These are phyloP conservation scores for Diplogasteroides magnus DNA, from an alignment of 1,140 invertebrate genomes.

Conservation along the genomic window DNA sequence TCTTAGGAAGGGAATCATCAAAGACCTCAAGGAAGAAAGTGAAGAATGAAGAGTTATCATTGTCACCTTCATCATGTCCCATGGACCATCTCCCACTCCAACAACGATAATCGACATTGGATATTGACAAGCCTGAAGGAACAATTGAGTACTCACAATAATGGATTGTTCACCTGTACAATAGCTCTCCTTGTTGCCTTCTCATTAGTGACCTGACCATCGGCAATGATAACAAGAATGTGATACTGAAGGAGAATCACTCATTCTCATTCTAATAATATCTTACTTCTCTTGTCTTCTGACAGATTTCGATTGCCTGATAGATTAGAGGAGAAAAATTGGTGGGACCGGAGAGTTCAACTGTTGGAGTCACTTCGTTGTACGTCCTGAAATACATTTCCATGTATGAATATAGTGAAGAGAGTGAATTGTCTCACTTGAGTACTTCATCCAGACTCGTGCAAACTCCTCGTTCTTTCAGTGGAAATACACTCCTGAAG, in stretches of 20 bases:
- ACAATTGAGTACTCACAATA: not conserved
- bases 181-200: constrained; percentile 59
- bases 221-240: constrained; percentile 61
- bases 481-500: constrained; percentile 59
- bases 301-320: constrained; percentile 59
- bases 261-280: constrained; percentile 5
- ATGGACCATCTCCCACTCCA: constrained; percentile 64
- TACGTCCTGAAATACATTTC: constrained; percentile 38
- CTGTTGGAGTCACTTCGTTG: constrained; percentile 51
- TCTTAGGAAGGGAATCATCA: constrained; percentile 60
- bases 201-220: constrained; percentile 62
- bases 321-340: constrained; percentile 61
- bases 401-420: not conserved
- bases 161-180: constrained; percentile 37
- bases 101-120: constrained; percentile 63
- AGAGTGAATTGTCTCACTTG: constrained; percentile 28
- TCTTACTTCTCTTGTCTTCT: constrained; percentile 48
- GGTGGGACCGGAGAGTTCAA: constrained; percentile 57
- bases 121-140: constrained; percentile 58
- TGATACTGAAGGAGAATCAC: constrained; percentile 56
- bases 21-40: constrained; percentile 54
- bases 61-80: constrained; percentile 59
- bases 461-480: constrained; percentile 55
- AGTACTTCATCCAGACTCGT: constrained; percentile 59
- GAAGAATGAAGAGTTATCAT: constrained; percentile 6